Base-by-base conservation (phyloP, 53 echinoderm and acorn worm genomes). In the Paelopatides confundens region DNA sequence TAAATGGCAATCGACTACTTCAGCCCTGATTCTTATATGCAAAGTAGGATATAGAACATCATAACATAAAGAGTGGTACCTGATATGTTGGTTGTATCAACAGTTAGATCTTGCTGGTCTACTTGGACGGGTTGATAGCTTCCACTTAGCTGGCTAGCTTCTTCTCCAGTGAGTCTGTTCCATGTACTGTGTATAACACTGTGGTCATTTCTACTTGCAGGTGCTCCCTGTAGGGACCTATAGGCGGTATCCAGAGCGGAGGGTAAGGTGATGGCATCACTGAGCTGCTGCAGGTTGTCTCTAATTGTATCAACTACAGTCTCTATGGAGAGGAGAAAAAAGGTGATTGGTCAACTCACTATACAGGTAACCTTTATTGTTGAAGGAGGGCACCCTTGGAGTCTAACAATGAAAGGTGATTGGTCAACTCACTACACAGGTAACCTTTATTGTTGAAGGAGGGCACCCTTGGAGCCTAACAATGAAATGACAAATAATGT, bases 251-350 rank as follows among this genome's bases (percentile, higher is more conserved):
- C 79, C 33, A 12, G 79, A 50, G 50, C 28, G 33, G 34, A 51
- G 27, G 79, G 79, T 15, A 52, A 13, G 54, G 52, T 79, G 47
- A 79, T 79, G 54, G 79, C 79, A 79, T 53, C 30, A 53, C 79
- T 79, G 14, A 95, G 85, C 69, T 95, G 93, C 63, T 93, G 91
- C 15, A 95, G 58, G 18, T 93, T 93, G 48, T 76, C 89, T 49
- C 77, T 95, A 51, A 95, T 48, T 17, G 93, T 64, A 35, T 90
- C 88, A 10, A 84, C 86, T 18, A 95, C 62, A 8, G 95, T 87
- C 65, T 93, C 95, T 66, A 85, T 63, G 10, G 67, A 32, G 8
- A 1, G 12, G 43, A 43, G 2, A 1, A 12, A 10, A 8, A 43
- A 8, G 11, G 43, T 43, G 43, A 43, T 43, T 43, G n/a, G n/a